Percentiles rank a stretch among this genome's conserved stretches.
Conservation (phyloP, 2,113 vertebrate species). For the Zosterops japonicus region DNA sequence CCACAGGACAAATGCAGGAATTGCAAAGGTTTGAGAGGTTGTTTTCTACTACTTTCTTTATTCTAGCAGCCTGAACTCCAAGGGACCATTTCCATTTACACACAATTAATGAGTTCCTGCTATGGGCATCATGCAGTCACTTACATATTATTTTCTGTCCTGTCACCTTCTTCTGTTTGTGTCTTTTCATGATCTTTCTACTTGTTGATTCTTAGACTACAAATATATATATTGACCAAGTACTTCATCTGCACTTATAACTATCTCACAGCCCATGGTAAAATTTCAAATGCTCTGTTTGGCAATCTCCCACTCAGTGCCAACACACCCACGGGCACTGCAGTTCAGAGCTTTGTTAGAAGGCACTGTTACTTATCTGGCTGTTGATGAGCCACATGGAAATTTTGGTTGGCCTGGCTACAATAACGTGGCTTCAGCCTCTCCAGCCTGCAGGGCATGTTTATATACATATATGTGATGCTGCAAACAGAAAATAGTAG, state of each 20-base stretch:
- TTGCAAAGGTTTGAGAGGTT: not conserved
- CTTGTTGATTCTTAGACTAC: not conserved
- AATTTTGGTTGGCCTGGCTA: not conserved
- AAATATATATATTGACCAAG: not conserved
- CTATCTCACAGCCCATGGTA: not conserved
- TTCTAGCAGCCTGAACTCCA: not conserved
- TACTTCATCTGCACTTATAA: not conserved
- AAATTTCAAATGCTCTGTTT: not conserved
- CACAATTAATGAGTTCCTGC: not conserved
- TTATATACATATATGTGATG: rapidly evolving
- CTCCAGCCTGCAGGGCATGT: not conserved
- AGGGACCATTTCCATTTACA: not conserved
- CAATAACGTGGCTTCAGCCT: rapidly evolving
- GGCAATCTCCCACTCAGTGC: rapidly evolving
- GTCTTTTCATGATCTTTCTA: not conserved
- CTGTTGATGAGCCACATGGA: not conserved
- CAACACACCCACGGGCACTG: not conserved
- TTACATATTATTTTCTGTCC: not conserved
- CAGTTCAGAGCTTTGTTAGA: not conserved
- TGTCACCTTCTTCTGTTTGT: not conserved
- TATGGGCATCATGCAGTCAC: not conserved
- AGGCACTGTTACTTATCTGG: not conserved
- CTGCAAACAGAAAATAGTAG: not conserved
- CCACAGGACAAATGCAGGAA: not conserved
- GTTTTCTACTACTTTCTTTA: not conserved